Percentiles rank a stretch among this genome's conserved stretches.
Conservation (phyloP, 2,113 vertebrate species). For the Hippopotamus amphibius region DNA sequence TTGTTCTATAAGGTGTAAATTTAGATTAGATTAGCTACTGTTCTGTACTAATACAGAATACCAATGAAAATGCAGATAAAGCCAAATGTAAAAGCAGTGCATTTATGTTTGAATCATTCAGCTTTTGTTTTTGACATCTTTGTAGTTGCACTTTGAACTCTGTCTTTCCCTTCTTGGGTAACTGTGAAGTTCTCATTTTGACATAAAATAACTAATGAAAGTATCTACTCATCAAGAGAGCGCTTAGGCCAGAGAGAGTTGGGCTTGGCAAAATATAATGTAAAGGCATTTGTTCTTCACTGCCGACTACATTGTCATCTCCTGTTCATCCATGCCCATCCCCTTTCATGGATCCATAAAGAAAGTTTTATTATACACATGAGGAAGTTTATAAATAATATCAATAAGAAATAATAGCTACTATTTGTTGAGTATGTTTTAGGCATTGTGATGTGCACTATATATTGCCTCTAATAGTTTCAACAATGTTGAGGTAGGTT, state of each 20-base stretch:
- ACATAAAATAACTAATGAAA: conserved; percentile 6
- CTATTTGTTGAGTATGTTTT: not conserved
- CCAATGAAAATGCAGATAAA: conserved; percentile 29
- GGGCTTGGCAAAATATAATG: not conserved
- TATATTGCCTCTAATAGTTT: not conserved
- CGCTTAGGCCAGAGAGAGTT: not conserved
- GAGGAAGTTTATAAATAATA: not conserved
- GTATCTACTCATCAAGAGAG: not conserved
- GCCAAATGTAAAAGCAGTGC: not conserved
- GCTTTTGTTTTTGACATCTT: conserved; percentile 55
- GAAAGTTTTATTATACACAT: not conserved
- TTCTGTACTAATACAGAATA: not conserved
- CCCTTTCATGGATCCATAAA: not conserved
- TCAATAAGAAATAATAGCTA: not conserved
- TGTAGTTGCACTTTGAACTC: conserved; percentile 31
- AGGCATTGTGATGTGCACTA: not conserved
- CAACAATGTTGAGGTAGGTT: not conserved
- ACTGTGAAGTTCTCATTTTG: conserved; percentile 21
- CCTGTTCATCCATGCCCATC: accelerated
- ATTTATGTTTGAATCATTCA: not conserved
- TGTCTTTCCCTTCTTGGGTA: conserved; percentile 17
- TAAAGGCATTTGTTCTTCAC: not conserved
- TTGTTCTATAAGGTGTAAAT: conserved; percentile 51
- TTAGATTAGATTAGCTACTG: conserved; percentile 27
- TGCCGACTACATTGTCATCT: not conserved